Evolutionary conservation across 1,140 invertebrate genomes (phyloP).

Genomic region (Ladona fulva): DNA sequence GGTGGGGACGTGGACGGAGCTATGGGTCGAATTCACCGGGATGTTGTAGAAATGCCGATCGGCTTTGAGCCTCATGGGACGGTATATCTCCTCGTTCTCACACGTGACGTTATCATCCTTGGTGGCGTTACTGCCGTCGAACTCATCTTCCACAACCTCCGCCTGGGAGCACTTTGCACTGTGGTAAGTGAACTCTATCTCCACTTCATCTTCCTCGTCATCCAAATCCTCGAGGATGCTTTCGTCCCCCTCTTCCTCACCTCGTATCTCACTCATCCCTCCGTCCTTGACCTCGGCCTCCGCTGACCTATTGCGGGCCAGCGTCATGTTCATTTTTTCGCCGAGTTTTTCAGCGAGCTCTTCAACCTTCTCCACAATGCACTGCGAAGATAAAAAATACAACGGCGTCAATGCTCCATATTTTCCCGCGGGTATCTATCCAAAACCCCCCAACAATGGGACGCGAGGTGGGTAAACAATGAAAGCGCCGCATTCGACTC

Average conservation of each 20-base stretch:
- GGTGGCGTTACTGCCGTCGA: not conserved
- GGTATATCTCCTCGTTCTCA: constrained; percentile 21
- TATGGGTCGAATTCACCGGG: constrained; percentile 68
- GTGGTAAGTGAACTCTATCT: constrained; percentile 47
- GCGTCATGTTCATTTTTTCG: constrained; percentile 15
- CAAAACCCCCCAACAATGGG: no score
- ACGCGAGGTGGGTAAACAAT: no score
- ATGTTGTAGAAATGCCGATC: constrained; percentile 80
- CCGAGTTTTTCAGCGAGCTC: constrained; percentile 48
- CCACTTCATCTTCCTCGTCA: constrained; percentile 30
- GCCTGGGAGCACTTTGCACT: constrained; percentile 59
- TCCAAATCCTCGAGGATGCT: not conserved
- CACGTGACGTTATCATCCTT: not conserved
- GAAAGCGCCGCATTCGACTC: no score
- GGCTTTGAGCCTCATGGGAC: constrained; percentile 46
- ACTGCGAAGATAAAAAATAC: constrained; percentile 38
- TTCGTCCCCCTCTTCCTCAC: constrained; percentile 12
- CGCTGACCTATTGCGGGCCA: not conserved
- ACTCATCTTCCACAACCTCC: constrained; percentile 17
- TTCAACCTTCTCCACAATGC: constrained; percentile 61
- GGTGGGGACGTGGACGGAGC: constrained; percentile 87
- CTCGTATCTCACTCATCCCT: not conserved
- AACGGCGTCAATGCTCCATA: no score
- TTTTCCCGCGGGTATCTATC: no score
- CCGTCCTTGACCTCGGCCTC: not conserved